Evolutionary conservation across 1,140 invertebrate genomes (phyloP).

Genomic region (Euwallacea fornicatus): DNA sequence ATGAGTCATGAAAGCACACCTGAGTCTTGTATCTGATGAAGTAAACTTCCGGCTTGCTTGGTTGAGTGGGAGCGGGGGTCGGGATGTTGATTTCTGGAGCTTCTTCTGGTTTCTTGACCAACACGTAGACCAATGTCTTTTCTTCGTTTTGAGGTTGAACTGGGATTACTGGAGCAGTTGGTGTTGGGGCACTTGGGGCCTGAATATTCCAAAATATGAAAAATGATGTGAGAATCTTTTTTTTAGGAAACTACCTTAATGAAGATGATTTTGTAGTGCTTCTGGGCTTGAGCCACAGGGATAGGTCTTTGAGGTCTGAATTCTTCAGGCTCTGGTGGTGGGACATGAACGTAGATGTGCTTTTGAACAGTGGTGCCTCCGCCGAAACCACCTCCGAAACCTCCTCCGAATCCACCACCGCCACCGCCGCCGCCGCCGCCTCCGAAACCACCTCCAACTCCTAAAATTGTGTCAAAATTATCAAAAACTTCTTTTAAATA

Average conservation of each 20-base stretch:
- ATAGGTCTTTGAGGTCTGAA: constrained; percentile 67
- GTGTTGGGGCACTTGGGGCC: constrained; percentile 79
- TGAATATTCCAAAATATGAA: constrained; percentile 1
- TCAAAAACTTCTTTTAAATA: neutral
- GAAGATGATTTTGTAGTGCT: constrained; percentile 90
- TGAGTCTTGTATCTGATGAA: constrained; percentile 88
- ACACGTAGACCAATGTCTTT: constrained; percentile 87
- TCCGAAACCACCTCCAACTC: constrained; percentile 40
- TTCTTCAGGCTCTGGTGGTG: constrained; percentile 65
- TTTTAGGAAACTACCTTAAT: constrained; percentile 61
- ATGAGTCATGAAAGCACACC: constrained; percentile 33
- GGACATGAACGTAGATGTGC: constrained; percentile 85
- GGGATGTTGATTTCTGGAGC: constrained; percentile 77
- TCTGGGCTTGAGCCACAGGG: constrained; percentile 66
- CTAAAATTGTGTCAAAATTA: constrained; percentile 2
- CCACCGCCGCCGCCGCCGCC: constrained; percentile 39
- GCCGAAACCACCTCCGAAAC: constrained; percentile 50
- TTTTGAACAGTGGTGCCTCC: constrained; percentile 70
- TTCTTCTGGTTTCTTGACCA: constrained; percentile 86
- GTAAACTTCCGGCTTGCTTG: constrained; percentile 84
- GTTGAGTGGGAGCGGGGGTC: constrained; percentile 76
- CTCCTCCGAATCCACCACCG: constrained; percentile 38
- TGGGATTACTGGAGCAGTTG: constrained; percentile 75
- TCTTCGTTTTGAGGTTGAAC: constrained; percentile 80
- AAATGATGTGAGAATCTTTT: neutral